Evolutionary conservation across 2,113 vertebrate genomes (phyloP), one percentile per base, ranked within the genome.

Genomic region (Gila orcuttii): DNA sequence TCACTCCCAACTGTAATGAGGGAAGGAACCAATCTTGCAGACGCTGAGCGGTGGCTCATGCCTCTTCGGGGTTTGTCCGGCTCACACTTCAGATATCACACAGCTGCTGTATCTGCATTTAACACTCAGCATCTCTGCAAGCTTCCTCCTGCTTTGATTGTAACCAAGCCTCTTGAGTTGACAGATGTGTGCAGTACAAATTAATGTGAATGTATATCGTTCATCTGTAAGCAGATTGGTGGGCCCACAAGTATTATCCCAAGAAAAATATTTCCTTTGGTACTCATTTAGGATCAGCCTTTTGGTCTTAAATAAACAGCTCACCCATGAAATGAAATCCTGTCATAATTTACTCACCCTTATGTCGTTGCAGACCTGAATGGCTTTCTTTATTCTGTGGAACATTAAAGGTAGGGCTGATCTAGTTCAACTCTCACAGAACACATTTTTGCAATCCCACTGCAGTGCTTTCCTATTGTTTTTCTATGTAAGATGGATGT

Each of bases 21-120:
- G 50, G 42, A 81, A 73, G 52, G 66, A 73, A 73, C n/a, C 84
- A 86, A 79, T 74, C 68, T 80, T 71, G 33, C 68, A 73, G 28
- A 47, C 25, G 25, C 17, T 11, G 10, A 71, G 52, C 57, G 36
- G 28, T 0, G 23, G 66, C 68, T 76, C 55, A 75, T 55, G 76
- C 68, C 45, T 82, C 69, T 59, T 59, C 13, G 9, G 50, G 50
- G 77, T 39, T 66, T 68, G 73, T 83, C 69, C 66, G 0, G 19
- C 47, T 47, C 36, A 45, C 25, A 45, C 73, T 42, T 78, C 33
- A 31, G 79, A 77, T 62, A 64, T 68, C 57, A 86, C 62, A 69
- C 69, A 57, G 42, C 39, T 50, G 57, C 42, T 52, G 28, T 59
- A 15, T 28, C 47, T 82, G 71, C 73, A 23, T 62, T 82, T 17